Base-by-base conservation (phyloP, 1,140 invertebrate genomes). In the Pseudomyrmex dendroicus region DNA sequence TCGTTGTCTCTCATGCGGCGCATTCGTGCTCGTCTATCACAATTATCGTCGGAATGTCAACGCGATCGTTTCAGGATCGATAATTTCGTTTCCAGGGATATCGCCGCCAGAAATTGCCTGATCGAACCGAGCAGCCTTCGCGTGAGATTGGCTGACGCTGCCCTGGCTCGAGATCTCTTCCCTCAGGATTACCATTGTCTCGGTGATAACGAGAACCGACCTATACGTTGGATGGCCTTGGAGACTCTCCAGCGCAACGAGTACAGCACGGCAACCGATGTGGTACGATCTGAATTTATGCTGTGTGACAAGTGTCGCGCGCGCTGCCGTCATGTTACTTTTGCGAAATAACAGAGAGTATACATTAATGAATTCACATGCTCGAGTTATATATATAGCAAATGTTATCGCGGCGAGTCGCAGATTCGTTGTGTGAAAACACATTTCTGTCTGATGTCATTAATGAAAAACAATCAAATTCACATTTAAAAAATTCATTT, bases 161-260 rank as follows among this genome's bases (percentile, higher is more conserved):
- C 98, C 35, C 93, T 99, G 66, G 96, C 98, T 0, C 95, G 98
- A 35, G 98, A 99, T 94, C 94, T 99, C 57, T 99, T 99, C 93
- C 98, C 98, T 7, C 96, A 97, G 85, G 99, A 99, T 93, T 99
- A 99, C 93, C 97, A 99, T 92, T 99, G 98, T 93, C 95, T 99
- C 52, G 98, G 97, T 0, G 98, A 99, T 93, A 99, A 98, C 92
- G 98, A 99, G 92, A 99, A 98, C 92, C 95, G 98, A 73, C 98
- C 99, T 0, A 96, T 99, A 76, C 99, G 99, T 93, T 99, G 99
- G 99, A 96, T 99, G 94, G 96, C 98, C n/a, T 94, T 98, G 52
- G 98, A 99, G 93, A 96, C 97, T 25, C 93, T 99, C 61, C 94
- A 97, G 20, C 96, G 97, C 86, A 97, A 97, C 89, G 96, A 97